These are phyloP conservation scores for Furcula furcula DNA, from an alignment of 2,888 invertebrate species.

Conservation along the genomic window DNA sequence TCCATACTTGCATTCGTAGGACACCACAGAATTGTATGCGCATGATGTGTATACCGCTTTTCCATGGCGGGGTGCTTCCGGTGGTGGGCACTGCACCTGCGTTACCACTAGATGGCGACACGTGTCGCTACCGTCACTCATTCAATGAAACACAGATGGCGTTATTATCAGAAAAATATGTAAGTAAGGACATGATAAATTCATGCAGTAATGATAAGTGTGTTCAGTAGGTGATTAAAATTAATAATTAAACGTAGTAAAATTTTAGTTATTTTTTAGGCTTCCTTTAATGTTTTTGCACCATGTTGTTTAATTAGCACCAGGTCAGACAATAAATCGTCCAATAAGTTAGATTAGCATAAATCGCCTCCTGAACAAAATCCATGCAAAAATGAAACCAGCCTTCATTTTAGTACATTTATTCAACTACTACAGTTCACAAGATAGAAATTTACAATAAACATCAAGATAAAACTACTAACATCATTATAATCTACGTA, in stretches of 20 bases:
- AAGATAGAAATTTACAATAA: constrained; percentile 65
- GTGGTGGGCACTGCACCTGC: constrained; percentile 96
- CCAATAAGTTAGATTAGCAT: no score
- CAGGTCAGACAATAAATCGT: no score
- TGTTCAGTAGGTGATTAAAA: no score
- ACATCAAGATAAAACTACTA: constrained; percentile 64
- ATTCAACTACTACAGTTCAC: constrained; percentile 72
- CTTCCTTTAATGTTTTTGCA: no score
- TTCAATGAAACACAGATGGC: constrained; percentile 43
- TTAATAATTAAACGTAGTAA: not conserved
- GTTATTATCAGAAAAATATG: constrained; percentile 25
- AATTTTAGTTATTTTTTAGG: no score
- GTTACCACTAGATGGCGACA: constrained; percentile 87
- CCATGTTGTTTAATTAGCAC: no score
- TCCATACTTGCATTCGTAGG: constrained; percentile 97
- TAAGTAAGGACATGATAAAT: not conserved
- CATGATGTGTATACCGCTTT: constrained; percentile 95
- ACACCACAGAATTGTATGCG: constrained; percentile 97
- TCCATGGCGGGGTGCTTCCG: constrained; percentile 95
- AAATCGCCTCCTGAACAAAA: not conserved
- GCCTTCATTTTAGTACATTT: constrained; percentile 52
- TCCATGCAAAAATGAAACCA: constrained; percentile 61
- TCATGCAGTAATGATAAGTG: no score
- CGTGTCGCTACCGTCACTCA: constrained; percentile 63
- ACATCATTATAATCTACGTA: constrained; percentile 57